These are phyloP conservation scores for Trileptium ribeirensis DNA, from an alignment of 2,888 invertebrate species.

Conservation along the genomic window DNA sequence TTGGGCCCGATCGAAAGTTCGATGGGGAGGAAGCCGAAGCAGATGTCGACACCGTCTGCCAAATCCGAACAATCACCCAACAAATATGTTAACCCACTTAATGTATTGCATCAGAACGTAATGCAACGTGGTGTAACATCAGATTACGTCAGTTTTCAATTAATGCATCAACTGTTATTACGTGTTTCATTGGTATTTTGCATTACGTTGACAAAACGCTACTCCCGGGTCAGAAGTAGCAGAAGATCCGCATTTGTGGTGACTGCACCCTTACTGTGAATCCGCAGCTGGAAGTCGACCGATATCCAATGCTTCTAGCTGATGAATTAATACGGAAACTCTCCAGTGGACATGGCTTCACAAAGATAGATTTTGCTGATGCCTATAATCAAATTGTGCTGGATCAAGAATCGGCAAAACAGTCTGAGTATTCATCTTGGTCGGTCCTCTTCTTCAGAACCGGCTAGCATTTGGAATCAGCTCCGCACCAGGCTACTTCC, in stretches of 20 bases:
- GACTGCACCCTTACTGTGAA: neutral
- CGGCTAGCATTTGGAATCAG: conserved; percentile 24
- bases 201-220: no score
- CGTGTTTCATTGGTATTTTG: no score
- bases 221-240: neutral
- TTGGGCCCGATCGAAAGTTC: no score
- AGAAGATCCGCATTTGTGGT: conserved; percentile 7
- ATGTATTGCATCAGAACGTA: no score
- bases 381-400: conserved; percentile 4
- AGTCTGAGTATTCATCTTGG: no score
- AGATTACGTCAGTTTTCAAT: no score
- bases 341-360: neutral
- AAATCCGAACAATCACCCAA: no score
- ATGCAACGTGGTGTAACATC: no score
- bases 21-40: no score
- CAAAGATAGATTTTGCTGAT: neutral
- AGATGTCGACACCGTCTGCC: no score
- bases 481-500: conserved; percentile 26
- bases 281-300: neutral
- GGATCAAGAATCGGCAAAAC: neutral
- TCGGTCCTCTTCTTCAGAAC: conserved; percentile 22
- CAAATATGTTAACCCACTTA: no score
- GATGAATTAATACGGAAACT: neutral
- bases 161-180: no score
- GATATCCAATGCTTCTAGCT: neutral